phyloP scores from a whole-genome alignment of 2,113 vertebrate species.

The Dicerorhinus sumatrensis region DNA sequence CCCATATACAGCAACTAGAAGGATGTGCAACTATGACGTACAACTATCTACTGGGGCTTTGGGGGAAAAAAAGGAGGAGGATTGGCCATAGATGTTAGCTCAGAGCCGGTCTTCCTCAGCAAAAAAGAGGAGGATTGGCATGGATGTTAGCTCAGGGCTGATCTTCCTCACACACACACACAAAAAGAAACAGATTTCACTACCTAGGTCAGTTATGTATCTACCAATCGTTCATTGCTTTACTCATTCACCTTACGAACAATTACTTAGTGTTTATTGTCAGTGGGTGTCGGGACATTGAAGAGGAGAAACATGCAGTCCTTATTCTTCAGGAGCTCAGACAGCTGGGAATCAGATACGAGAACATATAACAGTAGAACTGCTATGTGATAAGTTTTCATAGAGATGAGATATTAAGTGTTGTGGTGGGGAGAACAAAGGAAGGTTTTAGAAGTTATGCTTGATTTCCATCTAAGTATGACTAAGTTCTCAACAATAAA shows the following conservation, averaged over 20 bases:
- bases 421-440: neutral
- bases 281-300: neutral
- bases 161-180: no score
- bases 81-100: no score
- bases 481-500: neutral
- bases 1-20: no score
- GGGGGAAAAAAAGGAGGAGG: no score
- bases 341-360: neutral
- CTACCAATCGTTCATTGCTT: neutral
- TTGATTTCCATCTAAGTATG: neutral
- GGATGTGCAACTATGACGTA: no score
- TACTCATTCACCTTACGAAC: neutral
- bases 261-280: conserved; percentile 34
- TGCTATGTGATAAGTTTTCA: neutral
- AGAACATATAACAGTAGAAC: neutral
- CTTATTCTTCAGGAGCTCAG: neutral
- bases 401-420: neutral
- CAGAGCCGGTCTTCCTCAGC: no score
- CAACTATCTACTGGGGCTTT: no score
- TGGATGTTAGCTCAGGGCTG: no score
- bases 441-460: neutral
- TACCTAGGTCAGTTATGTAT: neutral
- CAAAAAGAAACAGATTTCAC: neutral
- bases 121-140: no score
- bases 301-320: neutral